These are phyloP conservation scores for Macrochelys suwanniensis DNA, from an alignment of 2,797 vertebrate genomes.

Conservation along the genomic window DNA sequence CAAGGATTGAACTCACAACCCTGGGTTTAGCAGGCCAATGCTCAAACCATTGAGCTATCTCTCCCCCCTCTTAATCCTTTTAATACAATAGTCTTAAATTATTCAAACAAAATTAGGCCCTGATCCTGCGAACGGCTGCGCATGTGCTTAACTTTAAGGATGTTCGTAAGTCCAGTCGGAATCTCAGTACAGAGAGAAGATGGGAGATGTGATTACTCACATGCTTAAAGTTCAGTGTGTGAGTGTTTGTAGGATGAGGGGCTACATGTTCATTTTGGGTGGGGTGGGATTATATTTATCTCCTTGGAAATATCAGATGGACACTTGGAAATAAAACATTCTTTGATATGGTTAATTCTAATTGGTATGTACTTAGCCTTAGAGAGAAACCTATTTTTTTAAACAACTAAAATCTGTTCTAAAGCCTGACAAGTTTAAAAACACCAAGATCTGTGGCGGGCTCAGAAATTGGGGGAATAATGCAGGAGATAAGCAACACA, in stretches of 20 bases:
- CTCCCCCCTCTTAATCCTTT: neutral
- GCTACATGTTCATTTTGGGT: neutral
- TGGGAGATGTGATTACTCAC: accelerated
- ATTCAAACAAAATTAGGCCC: neutral
- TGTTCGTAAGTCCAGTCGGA: neutral
- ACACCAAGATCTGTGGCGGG: accelerated
- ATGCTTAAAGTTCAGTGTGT: neutral
- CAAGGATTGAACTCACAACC: too few relatives aligned
- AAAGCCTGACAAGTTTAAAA: neutral
- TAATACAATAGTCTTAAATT: neutral
- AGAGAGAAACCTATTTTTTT: neutral
- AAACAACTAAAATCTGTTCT: neutral
- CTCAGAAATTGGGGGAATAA: neutral
- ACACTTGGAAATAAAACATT: neutral
- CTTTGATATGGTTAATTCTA: neutral
- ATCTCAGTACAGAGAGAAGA: accelerated
- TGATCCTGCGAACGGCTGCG: neutral
- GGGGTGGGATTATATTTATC: neutral
- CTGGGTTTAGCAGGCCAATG: too few relatives aligned
- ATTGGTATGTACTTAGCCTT: neutral
- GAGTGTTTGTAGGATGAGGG: neutral
- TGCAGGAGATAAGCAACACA: slow-evolving; percentile 18
- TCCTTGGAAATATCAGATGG: neutral
- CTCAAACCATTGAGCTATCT: too few relatives aligned
- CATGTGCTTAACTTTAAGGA: neutral